Base-by-base conservation (phyloP, 1,140 invertebrate species). In the Musca domestica region DNA sequence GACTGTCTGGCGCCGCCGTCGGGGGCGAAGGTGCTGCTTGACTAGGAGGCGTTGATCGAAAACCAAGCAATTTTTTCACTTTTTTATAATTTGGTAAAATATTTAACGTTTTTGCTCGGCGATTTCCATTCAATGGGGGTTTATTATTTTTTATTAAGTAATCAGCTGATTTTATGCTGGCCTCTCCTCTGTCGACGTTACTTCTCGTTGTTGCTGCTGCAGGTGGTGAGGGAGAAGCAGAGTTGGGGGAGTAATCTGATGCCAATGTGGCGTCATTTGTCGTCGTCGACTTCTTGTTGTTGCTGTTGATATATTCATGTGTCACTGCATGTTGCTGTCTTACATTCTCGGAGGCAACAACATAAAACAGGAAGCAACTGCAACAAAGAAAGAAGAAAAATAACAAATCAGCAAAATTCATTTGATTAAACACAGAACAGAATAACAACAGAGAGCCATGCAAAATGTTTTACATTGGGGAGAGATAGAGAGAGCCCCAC, bases 281-380 rank as follows among this genome's bases (percentile, higher is more conserved):
- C 34, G 6, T 5, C 34, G n/a, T n/a, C n/a, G 22, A 15, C 27
- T 20, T 56, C 27, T 56, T 56, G 52, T 54, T 54, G 52, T 56
- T 56, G 27, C 52, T 25, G n/a, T n/a, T n/a, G n/a, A 9, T 41
- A 12, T 41, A 41, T 41, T 12, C 34, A 41, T 7, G 34, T 7
- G 34, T 41, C 34, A 41, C 34, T 41, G 34, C 12, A 12, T 41
- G 34, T 12, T 41, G 34, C 10, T 67, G 51, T 58, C 67, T 67
- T 47, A 56, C 56, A 63, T 70, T 70, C 52, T 70, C 69, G 3
- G 65, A 63, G 54, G 66, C 56, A 48, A 70, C 54, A 23, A 70
- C 65, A 64, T 63, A 70, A 58, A 70, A 67, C 30, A 70, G 54
- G 20, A 70, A 70, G 19, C 25, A 67, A 70, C 69, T 70, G 69